Evolutionary conservation across 1,140 invertebrate species (phyloP), one percentile per base, ranked within the genome.

Genomic region (Mizuhopecten yessoensis): DNA sequence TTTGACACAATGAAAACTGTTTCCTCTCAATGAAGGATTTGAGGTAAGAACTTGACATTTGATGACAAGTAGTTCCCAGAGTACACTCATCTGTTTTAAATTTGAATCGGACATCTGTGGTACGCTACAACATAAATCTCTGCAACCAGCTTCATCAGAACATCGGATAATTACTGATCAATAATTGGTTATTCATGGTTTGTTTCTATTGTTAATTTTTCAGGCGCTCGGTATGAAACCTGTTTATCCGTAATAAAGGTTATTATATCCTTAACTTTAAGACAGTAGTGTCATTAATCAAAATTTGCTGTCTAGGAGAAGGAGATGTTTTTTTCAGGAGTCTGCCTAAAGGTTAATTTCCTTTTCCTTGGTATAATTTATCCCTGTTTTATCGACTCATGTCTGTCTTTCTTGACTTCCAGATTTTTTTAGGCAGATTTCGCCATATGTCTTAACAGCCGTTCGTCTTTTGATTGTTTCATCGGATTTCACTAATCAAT

Each of bases 371-470:
- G 9, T 75, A n/a, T 75, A 75, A 75, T 75, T 75, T 75, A 75
- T 75, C n/a, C 23, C 57, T 29, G 29, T 75, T 75, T 75, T 75
- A 75, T 75, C n/a, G 57, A 29, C 45, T 75, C n/a, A n/a, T 29
- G 57, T 75, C 57, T 75, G 57, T 75, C 57, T 75, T 75, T 29
- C 57, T 75, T 75, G 57, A 75, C 57, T 75, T 75, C 9, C 20
- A 5, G n/a, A 75, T 75, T 75, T 75, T 75, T 75, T 75, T n/a
- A 75, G n/a, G 2, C 57, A n/a, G 57, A 29, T 9, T 75, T 75
- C 11, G 57, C 57, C 57, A 75, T 75, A 75, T 75, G 57, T 75
- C 57, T 75, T 29, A 75, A 75, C 57, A 75, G 57, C 57, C n/a
- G n/a, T 75, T 29, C 57, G 57, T 75, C 57, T n/a, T 75, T n/a